Evolutionary conservation across 2,113 vertebrate species (phyloP), one percentile per base, ranked within the genome.

Genomic region (Psilopsiagon aymara): DNA sequence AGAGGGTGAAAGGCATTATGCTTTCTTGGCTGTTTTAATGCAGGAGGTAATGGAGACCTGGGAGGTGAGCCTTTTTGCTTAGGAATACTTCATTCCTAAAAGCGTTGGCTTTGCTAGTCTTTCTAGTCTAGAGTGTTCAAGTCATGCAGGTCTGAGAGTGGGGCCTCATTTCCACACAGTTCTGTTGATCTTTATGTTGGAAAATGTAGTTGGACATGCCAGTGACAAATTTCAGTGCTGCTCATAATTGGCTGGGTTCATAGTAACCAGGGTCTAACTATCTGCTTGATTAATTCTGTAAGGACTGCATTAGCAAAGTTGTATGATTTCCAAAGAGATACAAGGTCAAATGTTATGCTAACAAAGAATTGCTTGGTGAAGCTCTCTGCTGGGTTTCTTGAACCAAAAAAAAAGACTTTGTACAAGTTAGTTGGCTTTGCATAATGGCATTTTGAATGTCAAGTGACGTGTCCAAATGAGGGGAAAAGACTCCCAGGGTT

Each of bases 221-320:
- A 97, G 75, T 98, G 98, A 98, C 98, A 97, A 97, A 98, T 98
- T 98, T 98, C 97, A 97, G 94, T 96, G 95, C 94, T 97, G 97
- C 97, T 97, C 90, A 81, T 97, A 98, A 98, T 98, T 98, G 97
- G 97, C 96, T 98, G 95, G 91, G 93, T 97, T 80, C 94, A 52
- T 44, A 82, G 91, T 93, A 97, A 97, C 95, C 70, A 81, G 75
- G 96, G 93, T 95, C 94, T 98, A 95, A 97, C 95, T 98, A 87
- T 98, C 97, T 98, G 93, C 96, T 97, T 98, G 97, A 98, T 98
- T 98, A 97, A 98, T 98, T 98, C 97, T 98, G 94, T 95, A 88
- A 98, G 97, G 96, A 94, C 96, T 97, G 82, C 92, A 95, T 98
- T 98, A 98, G 96, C 97, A 96, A 97, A 98, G 92, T 97, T 98